Conservation (phyloP, 2,888 invertebrate species). For the Salpingus planirostris region DNA sequence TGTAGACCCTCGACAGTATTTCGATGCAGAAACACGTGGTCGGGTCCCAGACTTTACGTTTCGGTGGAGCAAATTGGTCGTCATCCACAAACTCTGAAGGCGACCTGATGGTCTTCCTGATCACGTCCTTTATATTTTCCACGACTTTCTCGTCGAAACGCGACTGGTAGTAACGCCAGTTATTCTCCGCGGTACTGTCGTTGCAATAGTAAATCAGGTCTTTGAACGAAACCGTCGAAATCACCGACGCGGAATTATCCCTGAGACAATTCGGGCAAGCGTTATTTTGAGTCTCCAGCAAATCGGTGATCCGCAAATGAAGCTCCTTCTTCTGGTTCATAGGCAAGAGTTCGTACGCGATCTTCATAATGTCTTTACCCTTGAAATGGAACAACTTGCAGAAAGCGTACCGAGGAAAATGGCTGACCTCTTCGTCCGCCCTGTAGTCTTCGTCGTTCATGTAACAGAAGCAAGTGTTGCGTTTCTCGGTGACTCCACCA, state of each 20-base stretch:
- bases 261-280: slow-evolving; percentile 44
- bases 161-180: too few relatives aligned
- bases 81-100: not conserved
- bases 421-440: slow-evolving; percentile 28
- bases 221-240: slow-evolving; percentile 3
- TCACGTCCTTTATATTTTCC: slow-evolving; percentile 5
- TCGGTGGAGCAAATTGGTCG: slow-evolving; percentile 3
- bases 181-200: too few relatives aligned
- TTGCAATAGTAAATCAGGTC: slow-evolving; percentile 6
- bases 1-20: slow-evolving; percentile 20
- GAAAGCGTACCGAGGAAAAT: slow-evolving; percentile 48
- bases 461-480: slow-evolving; percentile 29
- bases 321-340: slow-evolving; percentile 49
- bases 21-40: slow-evolving; percentile 27
- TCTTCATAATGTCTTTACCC: slow-evolving; percentile 43
- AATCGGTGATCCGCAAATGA: slow-evolving; percentile 45
- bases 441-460: slow-evolving; percentile 40
- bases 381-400: slow-evolving; percentile 51
- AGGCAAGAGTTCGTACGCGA: slow-evolving; percentile 48
- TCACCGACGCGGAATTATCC: slow-evolving; percentile 15
- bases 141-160: slow-evolving; percentile 1
- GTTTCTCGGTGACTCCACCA: slow-evolving; percentile 14
- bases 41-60: slow-evolving; percentile 23
- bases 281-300: slow-evolving; percentile 45
- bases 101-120: not conserved